Evolutionary conservation across 1,140 invertebrate genomes (phyloP).

Genomic region (Ips nitidus): DNA sequence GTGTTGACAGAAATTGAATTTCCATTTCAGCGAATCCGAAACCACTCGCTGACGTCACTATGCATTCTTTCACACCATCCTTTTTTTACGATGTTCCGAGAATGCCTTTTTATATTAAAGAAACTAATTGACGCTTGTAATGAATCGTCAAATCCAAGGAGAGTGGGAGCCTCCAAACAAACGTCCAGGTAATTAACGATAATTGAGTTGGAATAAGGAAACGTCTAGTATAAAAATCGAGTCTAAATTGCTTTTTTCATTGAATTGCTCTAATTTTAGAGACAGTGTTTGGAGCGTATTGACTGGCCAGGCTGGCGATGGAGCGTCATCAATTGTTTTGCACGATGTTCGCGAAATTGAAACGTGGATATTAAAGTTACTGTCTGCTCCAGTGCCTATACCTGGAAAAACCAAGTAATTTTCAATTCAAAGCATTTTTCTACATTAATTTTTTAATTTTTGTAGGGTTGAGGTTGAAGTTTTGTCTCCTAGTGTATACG

Average conservation of each 20-base stretch:
- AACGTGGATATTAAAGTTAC: conserved; percentile 94
- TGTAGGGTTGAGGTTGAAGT: conserved; percentile 73
- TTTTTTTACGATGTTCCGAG: conserved; percentile 96
- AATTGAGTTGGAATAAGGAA: conserved; percentile 3
- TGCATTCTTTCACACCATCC: conserved; percentile 99
- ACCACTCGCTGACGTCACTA: conserved; percentile 92
- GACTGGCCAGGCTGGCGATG: conserved; percentile 73
- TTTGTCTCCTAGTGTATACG: conserved; percentile 82
- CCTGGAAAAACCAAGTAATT: conserved; percentile 90
- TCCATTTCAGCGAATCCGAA: conserved; percentile 69
- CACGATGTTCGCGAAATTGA: conserved; percentile 98
- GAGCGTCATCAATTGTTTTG: conserved; percentile 83
- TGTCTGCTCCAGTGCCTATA: conserved; percentile 96
- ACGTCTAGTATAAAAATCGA: background rate
- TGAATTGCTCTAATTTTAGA: conserved; percentile 53
- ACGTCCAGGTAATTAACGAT: conserved; percentile 67
- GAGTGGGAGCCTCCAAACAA: conserved; percentile 86
- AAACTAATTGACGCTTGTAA: conserved; percentile 96
- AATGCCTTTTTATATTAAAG: conserved; percentile 94
- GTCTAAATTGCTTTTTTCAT: too few relatives aligned
- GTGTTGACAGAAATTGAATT: background rate
- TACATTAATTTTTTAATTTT: conserved; percentile 15
- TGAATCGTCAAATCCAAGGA: conserved; percentile 84
- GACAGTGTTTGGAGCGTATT: conserved; percentile 92
- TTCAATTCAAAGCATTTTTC: conserved; percentile 5